Evolutionary conservation across 2,113 vertebrate genomes (phyloP).

Genomic region (Coptodon rendalli): DNA sequence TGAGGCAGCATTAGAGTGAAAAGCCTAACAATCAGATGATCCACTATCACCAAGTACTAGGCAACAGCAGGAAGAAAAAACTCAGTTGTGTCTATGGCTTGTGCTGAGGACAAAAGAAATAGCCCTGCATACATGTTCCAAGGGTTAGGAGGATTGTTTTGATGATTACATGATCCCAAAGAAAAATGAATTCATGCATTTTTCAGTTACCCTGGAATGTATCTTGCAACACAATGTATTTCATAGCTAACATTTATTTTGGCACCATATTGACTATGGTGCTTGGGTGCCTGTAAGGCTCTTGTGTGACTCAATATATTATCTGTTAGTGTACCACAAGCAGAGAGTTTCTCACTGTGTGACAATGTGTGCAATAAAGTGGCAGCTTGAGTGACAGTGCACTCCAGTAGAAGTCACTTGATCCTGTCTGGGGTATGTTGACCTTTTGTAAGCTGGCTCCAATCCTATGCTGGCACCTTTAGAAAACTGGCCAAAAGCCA

Average conservation of each 20-base stretch:
- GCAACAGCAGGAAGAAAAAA: not conserved
- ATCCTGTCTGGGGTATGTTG: slow-evolving; percentile 58
- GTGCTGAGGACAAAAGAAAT: not conserved
- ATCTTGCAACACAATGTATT: not conserved
- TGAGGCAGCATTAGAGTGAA: no score
- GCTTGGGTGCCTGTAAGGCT: not conserved
- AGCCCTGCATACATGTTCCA: rapidly evolving
- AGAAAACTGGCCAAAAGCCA: slow-evolving; percentile 38
- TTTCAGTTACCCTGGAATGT: not conserved
- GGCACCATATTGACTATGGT: not conserved
- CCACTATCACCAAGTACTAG: not conserved
- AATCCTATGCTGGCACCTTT: slow-evolving; percentile 43
- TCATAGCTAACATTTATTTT: not conserved
- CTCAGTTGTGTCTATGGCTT: not conserved
- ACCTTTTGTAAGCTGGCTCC: slow-evolving; percentile 64
- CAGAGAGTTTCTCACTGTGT: not conserved
- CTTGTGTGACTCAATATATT: not conserved
- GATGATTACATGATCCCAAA: not conserved
- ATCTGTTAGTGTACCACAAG: not conserved
- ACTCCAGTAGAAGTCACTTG: slow-evolving; percentile 51
- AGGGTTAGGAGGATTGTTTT: not conserved
- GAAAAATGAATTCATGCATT: not conserved
- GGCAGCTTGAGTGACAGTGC: slow-evolving; percentile 33
- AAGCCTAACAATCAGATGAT: not conserved
- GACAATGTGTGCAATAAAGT: not conserved